These are phyloP conservation scores for Drosophila imparisetae DNA, from an alignment of 2,888 invertebrate genomes.

Conservation along the genomic window DNA sequence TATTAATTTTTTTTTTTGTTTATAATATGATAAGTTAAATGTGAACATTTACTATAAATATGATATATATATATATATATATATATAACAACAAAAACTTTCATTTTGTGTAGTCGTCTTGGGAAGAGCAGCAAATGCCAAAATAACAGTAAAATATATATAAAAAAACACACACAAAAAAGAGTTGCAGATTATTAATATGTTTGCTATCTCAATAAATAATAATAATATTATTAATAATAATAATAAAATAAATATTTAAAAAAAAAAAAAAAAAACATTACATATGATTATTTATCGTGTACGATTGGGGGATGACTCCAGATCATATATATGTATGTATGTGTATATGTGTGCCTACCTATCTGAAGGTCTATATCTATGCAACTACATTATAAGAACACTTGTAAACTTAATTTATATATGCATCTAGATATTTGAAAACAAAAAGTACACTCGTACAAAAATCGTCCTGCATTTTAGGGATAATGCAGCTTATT, in stretches of 20 bases:
- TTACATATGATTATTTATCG: background rate
- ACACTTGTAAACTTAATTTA: background rate
- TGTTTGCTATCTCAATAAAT: constrained; percentile 59
- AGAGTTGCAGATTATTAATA: constrained; percentile 15
- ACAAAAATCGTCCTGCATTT: background rate
- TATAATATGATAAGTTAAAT: constrained; percentile 25
- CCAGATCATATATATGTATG: too few relatives aligned
- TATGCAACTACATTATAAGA: background rate
- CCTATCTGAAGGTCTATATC: background rate
- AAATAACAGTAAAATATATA: constrained; percentile 34
- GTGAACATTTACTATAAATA: constrained; percentile 17
- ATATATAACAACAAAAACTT: constrained; percentile 13
- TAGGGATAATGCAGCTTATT: background rate
- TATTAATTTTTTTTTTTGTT: constrained; percentile 15
- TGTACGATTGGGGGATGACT: background rate
- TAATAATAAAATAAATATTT: too few relatives aligned
- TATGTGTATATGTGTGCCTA: background rate
- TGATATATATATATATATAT: constrained; percentile 11
- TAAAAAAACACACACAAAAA: constrained; percentile 19
- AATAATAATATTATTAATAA: too few relatives aligned
- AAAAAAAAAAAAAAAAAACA: constrained; percentile 1
- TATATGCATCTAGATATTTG: background rate
- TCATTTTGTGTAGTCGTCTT: constrained; percentile 22
- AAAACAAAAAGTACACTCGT: background rate
- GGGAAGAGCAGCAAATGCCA: constrained; percentile 45